Base-by-base conservation (phyloP, 2,113 vertebrate species). In the Polyodon spathula region DNA sequence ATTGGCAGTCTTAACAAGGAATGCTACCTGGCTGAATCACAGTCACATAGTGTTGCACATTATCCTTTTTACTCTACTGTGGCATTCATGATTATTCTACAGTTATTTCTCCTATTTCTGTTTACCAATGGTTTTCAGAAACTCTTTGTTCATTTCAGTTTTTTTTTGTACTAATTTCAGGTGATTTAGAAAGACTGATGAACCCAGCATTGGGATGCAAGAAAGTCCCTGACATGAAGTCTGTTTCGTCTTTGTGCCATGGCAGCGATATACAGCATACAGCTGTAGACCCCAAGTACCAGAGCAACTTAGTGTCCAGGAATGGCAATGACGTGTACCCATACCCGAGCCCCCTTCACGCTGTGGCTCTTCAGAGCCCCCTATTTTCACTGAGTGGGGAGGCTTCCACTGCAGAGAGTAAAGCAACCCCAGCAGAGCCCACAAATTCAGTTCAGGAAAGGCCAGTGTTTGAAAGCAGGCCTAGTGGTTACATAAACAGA, bases 311-410 rank as follows among this genome's bases (percentile, higher is more conserved):
- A 56, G 76, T 95, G 58, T 92, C 88, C 38, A 84, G 75, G 68
- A 86, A 71, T 0, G 91, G 94, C 52, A 73, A 75, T 6, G 95
- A 97, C 61, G 79, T 94, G 46, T 97, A 97, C 67, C 82, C 77
- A 1, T 97, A 96, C 74, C 94, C 95, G 17, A 98, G 95, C 61
- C 94, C 95, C 0, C 81, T 98, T 61, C 95, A 97, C 4, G 94
- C 94, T 0, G 94, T 98, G 55, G 94, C 94, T 67, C 78, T 97
- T 41, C 94, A 98, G 71, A 97, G 92, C 68, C 93, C 94, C 0
- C 87, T 97, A 52, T 97, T 96, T 41, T 84, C 81, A 37, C 64
- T 79, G n/a, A 68, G 77, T 38, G 72, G 60, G 5, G 73, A 83
- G 54, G 58, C 69, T 2, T 59, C 63, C 5, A 64, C 59, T 48